Evolutionary conservation across 37 sponge, comb jelly and placozoan genomes (phyloP).

Genomic region (Tethya wilhelma): DNA sequence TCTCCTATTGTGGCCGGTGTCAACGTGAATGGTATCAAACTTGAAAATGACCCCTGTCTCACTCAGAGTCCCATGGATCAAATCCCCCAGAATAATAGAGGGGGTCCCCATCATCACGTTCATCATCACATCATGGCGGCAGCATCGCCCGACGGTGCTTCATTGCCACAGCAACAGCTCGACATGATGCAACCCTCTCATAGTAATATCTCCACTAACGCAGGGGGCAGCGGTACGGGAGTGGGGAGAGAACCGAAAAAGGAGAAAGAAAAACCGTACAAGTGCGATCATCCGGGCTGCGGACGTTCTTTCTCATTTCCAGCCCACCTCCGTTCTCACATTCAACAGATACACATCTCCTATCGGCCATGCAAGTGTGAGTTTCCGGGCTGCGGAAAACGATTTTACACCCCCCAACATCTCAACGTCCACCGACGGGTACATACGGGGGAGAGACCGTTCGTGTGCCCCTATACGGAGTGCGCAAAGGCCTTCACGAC

Average conservation of each 20-base stretch:
- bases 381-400: conserved; percentile 83
- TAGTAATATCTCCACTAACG: background rate
- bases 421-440: conserved; percentile 78
- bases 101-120: background rate
- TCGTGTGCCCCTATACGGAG: conserved; percentile 77
- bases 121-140: background rate
- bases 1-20: background rate
- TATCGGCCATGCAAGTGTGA: conserved; percentile 86
- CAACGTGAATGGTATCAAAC: conserved; percentile 16
- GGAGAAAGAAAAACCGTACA: conserved; percentile 73
- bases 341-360: conserved; percentile 80
- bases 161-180: background rate
- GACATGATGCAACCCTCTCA: background rate
- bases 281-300: conserved; percentile 82
- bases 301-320: conserved; percentile 80
- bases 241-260: conserved; percentile 10
- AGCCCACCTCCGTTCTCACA: conserved; percentile 78
- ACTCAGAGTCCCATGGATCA: background rate
- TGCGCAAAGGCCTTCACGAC: conserved; percentile 86
- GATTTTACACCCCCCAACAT: conserved; percentile 88
- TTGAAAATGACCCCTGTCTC: background rate
- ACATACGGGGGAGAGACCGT: conserved; percentile 85
- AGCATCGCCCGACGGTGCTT: background rate
- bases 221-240: background rate
- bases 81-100: background rate